phyloP scores from a whole-genome alignment of 2,888 invertebrate species.

The Nomada goodeniana region DNA sequence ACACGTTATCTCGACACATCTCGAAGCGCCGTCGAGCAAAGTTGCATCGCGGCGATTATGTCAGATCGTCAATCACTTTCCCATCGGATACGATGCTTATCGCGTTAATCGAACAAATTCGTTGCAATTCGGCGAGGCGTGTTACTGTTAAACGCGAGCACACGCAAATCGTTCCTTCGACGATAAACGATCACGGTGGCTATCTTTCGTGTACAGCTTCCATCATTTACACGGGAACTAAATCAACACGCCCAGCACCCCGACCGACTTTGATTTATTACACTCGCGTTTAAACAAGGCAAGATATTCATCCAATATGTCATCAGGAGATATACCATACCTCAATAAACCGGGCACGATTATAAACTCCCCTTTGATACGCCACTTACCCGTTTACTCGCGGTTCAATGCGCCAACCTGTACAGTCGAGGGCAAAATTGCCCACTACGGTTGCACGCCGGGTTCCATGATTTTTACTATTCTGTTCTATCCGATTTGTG shows the following conservation, averaged over 20 bases:
- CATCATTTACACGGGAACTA: constrained; percentile 10
- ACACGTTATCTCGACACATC: no score
- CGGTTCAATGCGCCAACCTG: background rate
- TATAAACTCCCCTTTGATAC: constrained; percentile 9
- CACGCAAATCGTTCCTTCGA: background rate
- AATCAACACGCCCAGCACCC: background rate
- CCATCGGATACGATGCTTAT: no score
- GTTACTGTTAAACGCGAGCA: background rate
- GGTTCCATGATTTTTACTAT: no score
- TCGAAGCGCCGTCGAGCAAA: no score
- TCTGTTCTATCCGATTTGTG: no score
- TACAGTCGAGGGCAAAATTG: no score
- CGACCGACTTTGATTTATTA: constrained; percentile 33
- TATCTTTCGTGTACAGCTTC: background rate
- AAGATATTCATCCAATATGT: constrained; percentile 10
- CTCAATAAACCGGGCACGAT: constrained; percentile 7
- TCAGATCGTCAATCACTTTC: no score
- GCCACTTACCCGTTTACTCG: background rate
- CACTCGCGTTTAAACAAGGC: constrained; percentile 1
- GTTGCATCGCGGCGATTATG: no score
- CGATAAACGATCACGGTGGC: background rate
- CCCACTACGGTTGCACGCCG: no score
- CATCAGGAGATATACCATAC: constrained; percentile 14
- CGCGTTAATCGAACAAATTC: background rate
- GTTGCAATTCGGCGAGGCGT: background rate